phyloP scores from a whole-genome alignment of 1,140 invertebrate genomes.

The Caerostris darwini region DNA sequence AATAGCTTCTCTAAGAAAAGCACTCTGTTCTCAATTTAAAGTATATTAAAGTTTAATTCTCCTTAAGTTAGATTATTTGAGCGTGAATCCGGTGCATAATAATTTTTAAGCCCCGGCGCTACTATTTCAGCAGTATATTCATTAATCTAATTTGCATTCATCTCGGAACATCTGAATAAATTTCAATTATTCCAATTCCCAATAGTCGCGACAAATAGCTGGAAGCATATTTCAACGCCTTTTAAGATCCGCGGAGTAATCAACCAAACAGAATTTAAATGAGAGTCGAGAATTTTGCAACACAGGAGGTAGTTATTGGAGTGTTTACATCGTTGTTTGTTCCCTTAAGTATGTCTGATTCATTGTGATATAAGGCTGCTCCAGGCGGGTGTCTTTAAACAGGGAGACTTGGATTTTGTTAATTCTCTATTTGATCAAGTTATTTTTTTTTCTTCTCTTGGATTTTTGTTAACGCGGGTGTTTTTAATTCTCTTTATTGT shows the following conservation, averaged over 20 bases:
- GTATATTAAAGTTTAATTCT: slow-evolving; percentile 14
- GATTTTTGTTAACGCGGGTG: too few relatives aligned
- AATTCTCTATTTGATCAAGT: too few relatives aligned
- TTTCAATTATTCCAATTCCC: slow-evolving; percentile 31
- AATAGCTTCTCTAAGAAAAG: background rate
- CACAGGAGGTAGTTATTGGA: background rate
- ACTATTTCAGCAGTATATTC: background rate
- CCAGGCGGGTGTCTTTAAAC: background rate
- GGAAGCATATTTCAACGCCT: slow-evolving; percentile 1
- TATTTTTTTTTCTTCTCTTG: too few relatives aligned
- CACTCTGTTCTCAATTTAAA: background rate
- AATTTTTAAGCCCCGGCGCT: background rate
- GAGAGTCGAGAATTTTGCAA: background rate
- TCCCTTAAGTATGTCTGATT: background rate
- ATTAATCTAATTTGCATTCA: slow-evolving; percentile 47
- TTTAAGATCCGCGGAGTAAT: background rate
- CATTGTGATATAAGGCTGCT: background rate
- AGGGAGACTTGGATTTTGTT: background rate
- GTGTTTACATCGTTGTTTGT: slow-evolving; percentile 2
- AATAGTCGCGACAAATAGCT: background rate
- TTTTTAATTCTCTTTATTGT: too few relatives aligned
- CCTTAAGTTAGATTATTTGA: background rate
- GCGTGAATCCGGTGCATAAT: background rate
- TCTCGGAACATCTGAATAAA: slow-evolving; percentile 6
- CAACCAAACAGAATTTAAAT: slow-evolving; percentile 18